phyloP scores from a whole-genome alignment of 2,888 invertebrate species.

The Mythimna pallens region DNA sequence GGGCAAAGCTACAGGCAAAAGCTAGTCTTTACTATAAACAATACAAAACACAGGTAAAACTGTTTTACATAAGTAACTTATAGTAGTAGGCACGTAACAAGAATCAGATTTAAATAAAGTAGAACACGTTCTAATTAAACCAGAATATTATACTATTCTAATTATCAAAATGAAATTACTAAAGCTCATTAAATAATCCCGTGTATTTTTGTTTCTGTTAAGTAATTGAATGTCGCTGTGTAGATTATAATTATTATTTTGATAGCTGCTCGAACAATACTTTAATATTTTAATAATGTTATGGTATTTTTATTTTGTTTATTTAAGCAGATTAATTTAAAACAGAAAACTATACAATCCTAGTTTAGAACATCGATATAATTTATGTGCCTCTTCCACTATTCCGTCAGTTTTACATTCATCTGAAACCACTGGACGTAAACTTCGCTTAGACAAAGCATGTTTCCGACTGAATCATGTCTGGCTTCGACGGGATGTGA shows the following conservation, averaged over 20 bases:
- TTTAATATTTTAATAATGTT: too few relatives aligned
- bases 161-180: constrained; percentile 55
- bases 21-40: constrained; percentile 4
- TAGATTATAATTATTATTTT: constrained; percentile 44
- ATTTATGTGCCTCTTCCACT: constrained; percentile 6
- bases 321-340: neutral
- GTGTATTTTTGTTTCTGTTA: constrained; percentile 44
- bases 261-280: constrained; percentile 16
- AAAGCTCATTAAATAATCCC: constrained; percentile 37
- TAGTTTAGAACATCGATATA: neutral
- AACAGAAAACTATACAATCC: neutral
- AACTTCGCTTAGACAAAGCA: constrained; percentile 60
- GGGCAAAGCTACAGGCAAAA: too few relatives aligned
- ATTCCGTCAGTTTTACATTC: constrained; percentile 44
- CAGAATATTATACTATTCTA: constrained; percentile 37
- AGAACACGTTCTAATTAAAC: constrained; percentile 46
- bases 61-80: constrained; percentile 5
- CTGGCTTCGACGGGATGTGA: constrained; percentile 60
- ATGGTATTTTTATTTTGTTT: neutral
- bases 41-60: neutral
- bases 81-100: constrained; percentile 9
- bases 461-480: constrained; percentile 57
- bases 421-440: constrained; percentile 43
- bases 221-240: constrained; percentile 49
- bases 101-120: constrained; percentile 45